Evolutionary conservation across 2,113 vertebrate genomes (phyloP).

Genomic region (Pycnonotus jocosus): DNA sequence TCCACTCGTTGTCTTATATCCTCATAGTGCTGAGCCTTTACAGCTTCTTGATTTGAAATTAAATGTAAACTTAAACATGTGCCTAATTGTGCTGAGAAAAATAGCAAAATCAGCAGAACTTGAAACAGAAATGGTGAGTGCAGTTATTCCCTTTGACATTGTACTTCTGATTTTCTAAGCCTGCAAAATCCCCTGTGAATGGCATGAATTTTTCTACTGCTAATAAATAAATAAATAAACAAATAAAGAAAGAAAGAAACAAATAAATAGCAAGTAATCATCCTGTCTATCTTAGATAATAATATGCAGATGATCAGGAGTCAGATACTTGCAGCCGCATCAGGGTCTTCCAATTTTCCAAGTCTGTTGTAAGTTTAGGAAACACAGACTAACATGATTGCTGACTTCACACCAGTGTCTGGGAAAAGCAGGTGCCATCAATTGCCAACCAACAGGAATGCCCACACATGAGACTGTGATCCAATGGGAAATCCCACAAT

Average conservation of each 20-base stretch:
- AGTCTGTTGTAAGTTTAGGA: not conserved
- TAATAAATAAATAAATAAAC: not conserved
- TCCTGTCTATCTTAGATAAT: not conserved
- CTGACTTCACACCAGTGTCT: not conserved
- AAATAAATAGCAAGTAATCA: not conserved
- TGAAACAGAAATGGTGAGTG: not conserved
- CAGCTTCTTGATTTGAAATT: not conserved
- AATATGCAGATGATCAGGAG: not conserved
- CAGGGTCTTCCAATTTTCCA: not conserved
- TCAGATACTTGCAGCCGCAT: not conserved
- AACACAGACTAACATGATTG: not conserved
- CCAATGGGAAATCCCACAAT: not conserved
- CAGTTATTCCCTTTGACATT: not conserved
- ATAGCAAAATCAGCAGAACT: not conserved
- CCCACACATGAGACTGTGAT: not conserved
- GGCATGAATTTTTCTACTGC: not conserved
- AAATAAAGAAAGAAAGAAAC: not conserved
- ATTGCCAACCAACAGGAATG: accelerated
- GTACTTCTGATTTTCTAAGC: not conserved
- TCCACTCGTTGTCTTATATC: not conserved
- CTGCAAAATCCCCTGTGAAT: not conserved
- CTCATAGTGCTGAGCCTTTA: not conserved
- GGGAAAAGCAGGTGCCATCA: not conserved
- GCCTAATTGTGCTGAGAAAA: not conserved
- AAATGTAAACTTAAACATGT: not conserved